A percentile compares a stretch with the other conserved stretches of the same genome.
Conservation (phyloP, 2,888 invertebrate genomes). For the Oegoconia quadripuncta region DNA sequence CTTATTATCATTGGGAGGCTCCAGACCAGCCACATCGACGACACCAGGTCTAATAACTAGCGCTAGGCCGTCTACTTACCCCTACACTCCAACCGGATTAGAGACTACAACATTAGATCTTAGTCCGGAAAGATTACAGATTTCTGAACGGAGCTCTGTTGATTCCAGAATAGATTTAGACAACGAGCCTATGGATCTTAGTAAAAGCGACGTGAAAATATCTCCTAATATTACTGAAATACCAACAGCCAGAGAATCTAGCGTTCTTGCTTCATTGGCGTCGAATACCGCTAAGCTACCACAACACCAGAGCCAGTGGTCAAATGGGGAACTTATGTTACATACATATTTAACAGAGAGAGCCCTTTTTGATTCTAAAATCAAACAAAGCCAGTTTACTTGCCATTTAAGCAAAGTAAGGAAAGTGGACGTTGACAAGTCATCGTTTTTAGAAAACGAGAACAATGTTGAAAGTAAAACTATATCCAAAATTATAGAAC, state of each 20-base stretch:
- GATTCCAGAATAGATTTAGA: slow-evolving; percentile 63
- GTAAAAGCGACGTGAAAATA: slow-evolving; percentile 60
- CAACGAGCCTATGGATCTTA: slow-evolving; percentile 76
- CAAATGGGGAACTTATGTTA: slow-evolving; percentile 82
- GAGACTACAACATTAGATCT: slow-evolving; percentile 44
- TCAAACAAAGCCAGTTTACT: slow-evolving; percentile 82
- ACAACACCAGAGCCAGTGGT: slow-evolving; percentile 75
- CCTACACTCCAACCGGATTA: slow-evolving; percentile 74
- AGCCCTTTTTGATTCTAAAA: slow-evolving; percentile 83
- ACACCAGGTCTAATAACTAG: slow-evolving; percentile 79
- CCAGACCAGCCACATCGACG: slow-evolving; percentile 70
- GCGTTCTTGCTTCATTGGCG: slow-evolving; percentile 80
- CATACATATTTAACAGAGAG: slow-evolving; percentile 86
- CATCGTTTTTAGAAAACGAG: slow-evolving; percentile 42
- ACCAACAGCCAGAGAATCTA: slow-evolving; percentile 81
- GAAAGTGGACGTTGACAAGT: slow-evolving; percentile 55
- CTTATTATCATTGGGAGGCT: slow-evolving; percentile 85
- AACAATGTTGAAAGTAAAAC: slow-evolving; percentile 30
- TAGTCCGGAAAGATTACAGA: slow-evolving; percentile 45
- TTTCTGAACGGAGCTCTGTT: slow-evolving; percentile 37
- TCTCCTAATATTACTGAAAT: slow-evolving; percentile 67
- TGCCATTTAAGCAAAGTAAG: slow-evolving; percentile 54
- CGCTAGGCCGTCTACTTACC: slow-evolving; percentile 83
- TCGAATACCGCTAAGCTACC: slow-evolving; percentile 82
- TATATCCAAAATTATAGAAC: slow-evolving; percentile 27